A percentile compares a stretch with the other conserved stretches of the same genome.
Conservation (phyloP, 2,113 vertebrate species). For the Delphinapterus leucas region DNA sequence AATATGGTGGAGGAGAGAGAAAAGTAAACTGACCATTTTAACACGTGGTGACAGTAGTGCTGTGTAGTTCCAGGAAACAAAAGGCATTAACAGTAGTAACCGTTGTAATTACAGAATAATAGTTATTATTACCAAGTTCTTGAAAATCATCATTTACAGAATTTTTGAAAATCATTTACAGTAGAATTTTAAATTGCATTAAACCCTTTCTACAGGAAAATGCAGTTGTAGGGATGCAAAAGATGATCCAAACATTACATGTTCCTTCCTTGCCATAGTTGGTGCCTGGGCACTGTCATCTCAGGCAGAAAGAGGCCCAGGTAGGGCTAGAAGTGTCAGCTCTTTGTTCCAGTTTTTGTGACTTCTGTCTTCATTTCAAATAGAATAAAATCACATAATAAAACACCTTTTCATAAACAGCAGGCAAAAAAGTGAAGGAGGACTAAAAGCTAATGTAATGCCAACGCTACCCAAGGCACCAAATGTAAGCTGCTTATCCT, state of each 20-base stretch:
- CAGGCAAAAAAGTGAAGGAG: background rate
- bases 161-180: background rate
- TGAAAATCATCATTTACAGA: background rate
- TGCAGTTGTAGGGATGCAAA: background rate
- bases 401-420: slow-evolving; percentile 19
- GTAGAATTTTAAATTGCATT: background rate
- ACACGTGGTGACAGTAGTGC: background rate
- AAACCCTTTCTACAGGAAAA: background rate
- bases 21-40: background rate
- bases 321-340: background rate
- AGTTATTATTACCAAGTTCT: background rate
- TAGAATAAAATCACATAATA: slow-evolving; percentile 30
- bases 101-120: background rate
- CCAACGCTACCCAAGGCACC: background rate
- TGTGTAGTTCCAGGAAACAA: background rate
- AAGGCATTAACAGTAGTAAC: background rate
- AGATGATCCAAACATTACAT: background rate
- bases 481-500: slow-evolving; percentile 19
- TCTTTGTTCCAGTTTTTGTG: background rate
- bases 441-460: background rate
- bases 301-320: background rate
- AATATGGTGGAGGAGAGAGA: background rate
- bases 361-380: slow-evolving; percentile 23
- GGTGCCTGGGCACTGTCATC: too few relatives aligned
- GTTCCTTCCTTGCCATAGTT: too few relatives aligned